These are phyloP conservation scores for Channa striata DNA, from an alignment of 2,797 vertebrate species.

Conservation along the genomic window DNA sequence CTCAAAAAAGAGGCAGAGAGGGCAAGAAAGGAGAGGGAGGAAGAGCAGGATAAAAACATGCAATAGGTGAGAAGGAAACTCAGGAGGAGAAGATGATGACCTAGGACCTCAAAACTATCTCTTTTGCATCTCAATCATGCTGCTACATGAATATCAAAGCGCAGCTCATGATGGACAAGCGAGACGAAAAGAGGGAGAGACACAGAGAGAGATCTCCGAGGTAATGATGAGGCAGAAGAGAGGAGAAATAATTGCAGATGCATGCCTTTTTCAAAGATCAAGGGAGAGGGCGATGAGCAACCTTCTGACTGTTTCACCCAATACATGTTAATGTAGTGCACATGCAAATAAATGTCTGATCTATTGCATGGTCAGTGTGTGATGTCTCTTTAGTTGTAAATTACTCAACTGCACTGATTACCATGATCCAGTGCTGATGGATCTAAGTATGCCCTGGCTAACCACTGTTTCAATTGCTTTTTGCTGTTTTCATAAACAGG, in stretches of 20 bases:
- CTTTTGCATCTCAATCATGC: slow-evolving; percentile 72
- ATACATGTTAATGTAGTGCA: slow-evolving; percentile 54
- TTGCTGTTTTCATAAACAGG: background rate
- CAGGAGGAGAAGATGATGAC: slow-evolving; percentile 58
- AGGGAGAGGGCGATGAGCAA: slow-evolving; percentile 53
- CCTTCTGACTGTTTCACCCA: slow-evolving; percentile 46
- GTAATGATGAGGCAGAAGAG: slow-evolving; percentile 66
- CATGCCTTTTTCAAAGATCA: slow-evolving; percentile 72
- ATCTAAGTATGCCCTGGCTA: background rate
- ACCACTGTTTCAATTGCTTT: background rate
- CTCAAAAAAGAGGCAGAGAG: slow-evolving; percentile 18
- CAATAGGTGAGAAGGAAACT: slow-evolving; percentile 47
- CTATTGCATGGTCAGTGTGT: slow-evolving; percentile 16
- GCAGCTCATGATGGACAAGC: slow-evolving; percentile 69
- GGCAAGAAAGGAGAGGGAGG: background rate
- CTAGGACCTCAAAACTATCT: slow-evolving; percentile 53
- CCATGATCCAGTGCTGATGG: slow-evolving; percentile 7
- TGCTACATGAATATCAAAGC: slow-evolving; percentile 83
- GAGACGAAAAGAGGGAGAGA: slow-evolving; percentile 45
- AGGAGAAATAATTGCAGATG: slow-evolving; percentile 71
- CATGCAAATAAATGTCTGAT: slow-evolving; percentile 39
- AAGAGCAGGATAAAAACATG: slow-evolving; percentile 11
- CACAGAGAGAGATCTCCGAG: slow-evolving; percentile 45
- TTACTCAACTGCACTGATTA: slow-evolving; percentile 9
- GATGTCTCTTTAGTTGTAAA: slow-evolving; percentile 19